phyloP scores from a whole-genome alignment of 2,888 invertebrate genomes.

The Morpho deidamia region DNA sequence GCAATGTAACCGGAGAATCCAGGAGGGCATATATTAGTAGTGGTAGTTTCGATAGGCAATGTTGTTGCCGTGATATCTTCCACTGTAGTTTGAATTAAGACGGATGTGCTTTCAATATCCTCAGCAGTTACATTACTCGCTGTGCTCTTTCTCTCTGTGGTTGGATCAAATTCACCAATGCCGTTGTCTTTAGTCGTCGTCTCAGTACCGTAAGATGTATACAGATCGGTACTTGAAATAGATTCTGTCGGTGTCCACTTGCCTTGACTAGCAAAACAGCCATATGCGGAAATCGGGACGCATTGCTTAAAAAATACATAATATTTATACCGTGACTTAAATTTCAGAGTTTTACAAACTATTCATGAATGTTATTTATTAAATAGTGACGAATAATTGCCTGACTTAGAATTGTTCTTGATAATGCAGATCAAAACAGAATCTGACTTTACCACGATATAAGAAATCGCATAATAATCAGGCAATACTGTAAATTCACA shows the following conservation, averaged over 20 bases:
- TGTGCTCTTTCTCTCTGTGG: constrained; percentile 1
- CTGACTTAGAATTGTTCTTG: no score
- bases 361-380: no score
- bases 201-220: not conserved
- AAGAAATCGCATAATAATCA: no score
- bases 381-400: no score
- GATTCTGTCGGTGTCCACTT: constrained; percentile 13
- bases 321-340: not conserved
- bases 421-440: no score
- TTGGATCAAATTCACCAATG: not conserved
- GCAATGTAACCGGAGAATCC: constrained; percentile 23
- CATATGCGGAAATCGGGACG: constrained; percentile 19
- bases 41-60: constrained; percentile 13
- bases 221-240: not conserved
- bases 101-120: constrained; percentile 20
- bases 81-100: constrained; percentile 11
- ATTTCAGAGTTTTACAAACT: not conserved
- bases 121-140: not conserved
- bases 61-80: constrained; percentile 13
- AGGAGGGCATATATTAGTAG: constrained; percentile 24
- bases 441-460: no score
- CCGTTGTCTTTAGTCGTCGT: constrained; percentile 5
- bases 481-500: no score
- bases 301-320: constrained; percentile 17
- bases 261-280: constrained; percentile 20